A percentile compares a stretch with the other conserved stretches of the same genome.
These are phyloP conservation scores for Lissocephala sabroskyi DNA, from an alignment of 2,888 invertebrate genomes.

Conservation along the genomic window DNA sequence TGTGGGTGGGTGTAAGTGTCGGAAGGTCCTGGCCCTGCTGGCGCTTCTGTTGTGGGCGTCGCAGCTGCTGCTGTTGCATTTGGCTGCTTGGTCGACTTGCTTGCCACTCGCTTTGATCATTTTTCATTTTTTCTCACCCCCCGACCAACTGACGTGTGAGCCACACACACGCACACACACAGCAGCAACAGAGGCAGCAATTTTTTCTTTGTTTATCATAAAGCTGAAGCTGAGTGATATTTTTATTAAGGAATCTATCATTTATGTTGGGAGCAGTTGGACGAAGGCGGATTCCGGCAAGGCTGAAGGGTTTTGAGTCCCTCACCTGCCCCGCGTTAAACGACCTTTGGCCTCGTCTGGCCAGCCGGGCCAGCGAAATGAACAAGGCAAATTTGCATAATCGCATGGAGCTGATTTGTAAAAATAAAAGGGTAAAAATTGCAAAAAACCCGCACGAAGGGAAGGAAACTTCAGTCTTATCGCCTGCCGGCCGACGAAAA, in stretches of 20 bases:
- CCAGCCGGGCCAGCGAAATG: too few species aligned
- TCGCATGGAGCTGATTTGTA: constrained; percentile 63
- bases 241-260: constrained; percentile 61
- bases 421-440: constrained; percentile 61
- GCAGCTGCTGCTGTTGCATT: constrained; percentile 32
- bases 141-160: constrained; percentile 42
- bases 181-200: background rate
- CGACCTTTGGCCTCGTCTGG: too few species aligned
- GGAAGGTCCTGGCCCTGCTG: too few species aligned
- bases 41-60: too few species aligned
- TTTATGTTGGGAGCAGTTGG: constrained; percentile 20
- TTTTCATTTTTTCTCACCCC: constrained; percentile 63
- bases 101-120: constrained; percentile 64
- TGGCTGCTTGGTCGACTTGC: constrained; percentile 38
- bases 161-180: constrained; percentile 7
- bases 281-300: too few species aligned
- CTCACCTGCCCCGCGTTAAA: too few species aligned
- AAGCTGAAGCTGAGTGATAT: constrained; percentile 46
- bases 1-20: too few species aligned
- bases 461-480: constrained; percentile 23
- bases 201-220: constrained; percentile 20
- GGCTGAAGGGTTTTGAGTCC: too few species aligned
- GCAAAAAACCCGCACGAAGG: too few species aligned
- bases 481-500: constrained; percentile 31
- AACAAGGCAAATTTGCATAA: constrained; percentile 48